These are phyloP conservation scores for Cottoperca gobio DNA, from an alignment of 2,797 vertebrate genomes.

Conservation along the genomic window DNA sequence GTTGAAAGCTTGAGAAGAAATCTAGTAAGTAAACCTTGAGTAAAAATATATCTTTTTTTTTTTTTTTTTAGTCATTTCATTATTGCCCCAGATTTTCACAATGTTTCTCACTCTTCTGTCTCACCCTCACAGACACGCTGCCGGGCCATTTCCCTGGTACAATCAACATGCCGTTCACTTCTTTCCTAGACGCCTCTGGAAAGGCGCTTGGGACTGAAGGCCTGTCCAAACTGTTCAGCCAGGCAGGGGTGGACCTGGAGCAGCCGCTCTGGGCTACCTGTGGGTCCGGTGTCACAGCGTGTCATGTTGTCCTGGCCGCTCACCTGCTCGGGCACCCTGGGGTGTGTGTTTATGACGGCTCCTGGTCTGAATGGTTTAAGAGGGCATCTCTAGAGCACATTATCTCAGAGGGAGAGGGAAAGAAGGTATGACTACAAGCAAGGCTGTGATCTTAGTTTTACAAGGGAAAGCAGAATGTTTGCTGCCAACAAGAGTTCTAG, in stretches of 20 bases:
- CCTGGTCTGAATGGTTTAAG: conserved; percentile 94
- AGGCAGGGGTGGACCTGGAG: conserved; percentile 88
- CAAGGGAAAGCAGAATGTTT: background rate
- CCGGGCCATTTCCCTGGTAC: conserved; percentile 91
- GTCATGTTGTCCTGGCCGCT: conserved; percentile 91
- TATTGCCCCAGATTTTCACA: background rate
- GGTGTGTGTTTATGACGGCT: conserved; percentile 92
- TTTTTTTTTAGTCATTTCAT: background rate
- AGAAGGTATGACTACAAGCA: conserved; percentile 54
- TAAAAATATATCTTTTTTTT: no score
- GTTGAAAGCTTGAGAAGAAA: background rate
- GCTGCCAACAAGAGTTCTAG: background rate
- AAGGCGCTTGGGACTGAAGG: conserved; percentile 85
- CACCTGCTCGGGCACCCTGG: conserved; percentile 90
- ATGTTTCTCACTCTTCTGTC: background rate
- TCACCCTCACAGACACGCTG: conserved; percentile 79
- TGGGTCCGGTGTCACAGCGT: conserved; percentile 94
- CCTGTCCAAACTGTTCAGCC: conserved; percentile 85
- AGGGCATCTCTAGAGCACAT: conserved; percentile 86
- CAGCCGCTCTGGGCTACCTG: conserved; percentile 88
- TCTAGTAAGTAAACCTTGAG: background rate
- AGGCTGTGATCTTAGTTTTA: background rate
- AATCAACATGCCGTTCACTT: conserved; percentile 91
- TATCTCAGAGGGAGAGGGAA: conserved; percentile 84
- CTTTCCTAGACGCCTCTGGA: conserved; percentile 88